These are phyloP conservation scores for Ennomos fuscantarius DNA, from an alignment of 2,888 invertebrate species.

Conservation along the genomic window DNA sequence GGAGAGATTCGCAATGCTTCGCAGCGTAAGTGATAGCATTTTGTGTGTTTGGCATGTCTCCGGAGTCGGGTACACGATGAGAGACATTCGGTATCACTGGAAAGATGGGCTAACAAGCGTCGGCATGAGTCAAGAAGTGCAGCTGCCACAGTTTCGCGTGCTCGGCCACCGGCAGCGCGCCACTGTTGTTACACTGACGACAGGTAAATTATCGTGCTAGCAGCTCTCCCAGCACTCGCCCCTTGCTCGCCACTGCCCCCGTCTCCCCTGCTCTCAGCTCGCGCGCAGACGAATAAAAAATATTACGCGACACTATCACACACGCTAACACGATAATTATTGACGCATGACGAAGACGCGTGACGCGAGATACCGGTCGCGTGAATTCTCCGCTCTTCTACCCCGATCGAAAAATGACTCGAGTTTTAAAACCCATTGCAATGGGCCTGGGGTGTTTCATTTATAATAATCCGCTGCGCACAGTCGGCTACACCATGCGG, in stretches of 20 bases:
- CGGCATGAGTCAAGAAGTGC: conserved; percentile 97
- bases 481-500: conserved; percentile 99
- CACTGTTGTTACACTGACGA: conserved; percentile 97
- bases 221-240: conserved; percentile 74
- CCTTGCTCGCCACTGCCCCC: conserved; percentile 78
- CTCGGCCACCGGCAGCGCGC: conserved; percentile 98
- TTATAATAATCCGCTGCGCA: conserved; percentile 81
- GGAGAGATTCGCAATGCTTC: conserved; percentile 68
- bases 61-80: conserved; percentile 98
- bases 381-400: conserved; percentile 69
- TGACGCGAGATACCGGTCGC: conserved; percentile 72
- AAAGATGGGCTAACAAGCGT: conserved; percentile 96
- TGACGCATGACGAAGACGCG: conserved; percentile 77
- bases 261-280: conserved; percentile 82
- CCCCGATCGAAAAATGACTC: conserved; percentile 79
- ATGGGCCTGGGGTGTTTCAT: conserved; percentile 84
- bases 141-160: conserved; percentile 98
- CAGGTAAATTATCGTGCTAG: conserved; percentile 90
- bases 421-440: conserved; percentile 82
- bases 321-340: conserved; percentile 76
- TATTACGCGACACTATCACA: conserved; percentile 79
- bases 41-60: conserved; percentile 86
- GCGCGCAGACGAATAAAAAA: conserved; percentile 66
- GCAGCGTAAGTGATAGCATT: conserved; percentile 85
- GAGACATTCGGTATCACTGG: conserved; percentile 99